phyloP scores from a whole-genome alignment of 2,113 vertebrate species.

The Austrofundulus limnaeus region DNA sequence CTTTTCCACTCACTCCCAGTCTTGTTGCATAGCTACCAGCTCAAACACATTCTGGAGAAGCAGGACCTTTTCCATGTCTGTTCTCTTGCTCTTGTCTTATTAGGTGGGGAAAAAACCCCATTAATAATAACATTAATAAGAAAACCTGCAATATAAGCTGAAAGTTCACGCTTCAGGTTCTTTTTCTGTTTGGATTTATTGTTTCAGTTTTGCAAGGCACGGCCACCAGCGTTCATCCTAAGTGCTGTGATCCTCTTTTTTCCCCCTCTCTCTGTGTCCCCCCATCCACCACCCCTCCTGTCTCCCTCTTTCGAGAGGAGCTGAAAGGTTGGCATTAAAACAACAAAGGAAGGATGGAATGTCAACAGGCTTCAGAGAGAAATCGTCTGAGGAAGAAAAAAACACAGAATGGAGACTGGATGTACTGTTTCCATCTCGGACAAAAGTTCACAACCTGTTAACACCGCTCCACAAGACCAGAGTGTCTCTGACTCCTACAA shows the following conservation, averaged over 20 bases:
- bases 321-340: constrained; percentile 80
- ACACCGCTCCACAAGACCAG: constrained; percentile 23
- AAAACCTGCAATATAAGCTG: background rate
- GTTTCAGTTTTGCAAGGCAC: constrained; percentile 35
- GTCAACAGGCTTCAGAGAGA: constrained; percentile 78
- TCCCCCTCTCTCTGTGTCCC: constrained; percentile 26
- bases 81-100: constrained; percentile 48
- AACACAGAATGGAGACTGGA: constrained; percentile 43
- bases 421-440: constrained; percentile 40
- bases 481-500: constrained; percentile 11
- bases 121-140: constrained; percentile 13
- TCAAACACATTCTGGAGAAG: constrained; percentile 76
- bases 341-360: constrained; percentile 82
- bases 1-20: constrained; percentile 73
- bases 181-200: background rate
- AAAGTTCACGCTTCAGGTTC: background rate
- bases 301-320: constrained; percentile 73
- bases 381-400: constrained; percentile 47
- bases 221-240: constrained; percentile 46
- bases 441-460: constrained; percentile 57
- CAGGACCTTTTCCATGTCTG: constrained; percentile 61
- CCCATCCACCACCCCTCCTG: constrained; percentile 47
- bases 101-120: constrained; percentile 30
- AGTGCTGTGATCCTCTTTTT: constrained; percentile 51
- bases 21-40: constrained; percentile 82